Conservation (phyloP, 2,113 vertebrate genomes). For the Dasyurus viverrinus region DNA sequence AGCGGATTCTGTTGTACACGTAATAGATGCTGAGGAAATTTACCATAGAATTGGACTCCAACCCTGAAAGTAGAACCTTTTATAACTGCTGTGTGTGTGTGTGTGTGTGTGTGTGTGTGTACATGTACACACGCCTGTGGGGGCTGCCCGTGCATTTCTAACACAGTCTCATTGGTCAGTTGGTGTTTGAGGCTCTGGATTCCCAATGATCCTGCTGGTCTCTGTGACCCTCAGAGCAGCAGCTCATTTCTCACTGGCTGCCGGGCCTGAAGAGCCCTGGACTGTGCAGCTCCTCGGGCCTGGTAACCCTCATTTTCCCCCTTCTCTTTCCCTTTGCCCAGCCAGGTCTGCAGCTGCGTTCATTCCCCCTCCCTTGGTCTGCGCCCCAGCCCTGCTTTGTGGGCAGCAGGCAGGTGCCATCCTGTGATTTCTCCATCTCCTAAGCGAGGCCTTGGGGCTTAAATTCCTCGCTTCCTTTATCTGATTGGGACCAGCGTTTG, state of each 20-base stretch:
- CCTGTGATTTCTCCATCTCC: neutral
- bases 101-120: neutral
- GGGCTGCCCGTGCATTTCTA: neutral
- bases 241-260: slow-evolving; percentile 13
- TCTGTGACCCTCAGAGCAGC: neutral
- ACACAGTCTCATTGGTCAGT: slow-evolving; percentile 25
- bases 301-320: neutral
- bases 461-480: neutral
- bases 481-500: slow-evolving; percentile 18
- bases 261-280: neutral
- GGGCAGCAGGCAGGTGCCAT: neutral
- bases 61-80: slow-evolving; percentile 2
- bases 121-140: too few species aligned
- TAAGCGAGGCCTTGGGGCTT: neutral
- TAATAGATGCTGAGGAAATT: neutral
- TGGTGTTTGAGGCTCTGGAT: slow-evolving; percentile 46
- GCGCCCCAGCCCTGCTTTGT: slow-evolving; percentile 5
- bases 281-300: neutral
- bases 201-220: neutral
- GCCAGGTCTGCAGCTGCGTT: neutral
- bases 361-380: neutral
- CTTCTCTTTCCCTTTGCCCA: neutral
- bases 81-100: neutral
- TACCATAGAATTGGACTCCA: neutral
- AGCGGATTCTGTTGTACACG: neutral